Conservation (phyloP, 2,113 vertebrate species). For the Ochotona princeps region DNA sequence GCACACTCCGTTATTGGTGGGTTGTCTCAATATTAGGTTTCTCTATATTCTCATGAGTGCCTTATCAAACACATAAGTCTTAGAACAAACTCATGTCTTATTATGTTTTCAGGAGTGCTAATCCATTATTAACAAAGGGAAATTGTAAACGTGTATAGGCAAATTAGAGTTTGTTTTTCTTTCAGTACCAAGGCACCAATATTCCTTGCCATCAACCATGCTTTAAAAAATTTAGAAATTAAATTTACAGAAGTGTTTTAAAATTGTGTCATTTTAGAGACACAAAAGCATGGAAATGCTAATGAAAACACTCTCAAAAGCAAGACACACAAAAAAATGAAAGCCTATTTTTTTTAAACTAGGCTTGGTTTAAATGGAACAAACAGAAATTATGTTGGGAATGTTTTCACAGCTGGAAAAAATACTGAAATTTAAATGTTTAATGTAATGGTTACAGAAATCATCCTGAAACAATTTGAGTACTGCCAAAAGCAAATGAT, state of each 20-base stretch:
- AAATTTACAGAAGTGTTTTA: slow-evolving; percentile 29
- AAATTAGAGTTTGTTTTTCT: slow-evolving; percentile 37
- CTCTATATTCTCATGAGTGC: slow-evolving; percentile 31
- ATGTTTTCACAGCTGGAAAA: slow-evolving; percentile 75
- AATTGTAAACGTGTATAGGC: slow-evolving; percentile 11
- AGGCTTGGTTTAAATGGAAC: slow-evolving; percentile 17
- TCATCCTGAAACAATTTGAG: slow-evolving; percentile 6
- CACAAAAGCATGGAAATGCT: slow-evolving; percentile 23
- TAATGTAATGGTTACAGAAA: slow-evolving; percentile 61
- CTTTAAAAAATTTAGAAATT: background rate
- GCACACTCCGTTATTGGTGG: background rate
- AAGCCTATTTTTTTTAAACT: slow-evolving; percentile 26
- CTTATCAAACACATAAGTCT: background rate
- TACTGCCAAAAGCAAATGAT: slow-evolving; percentile 20
- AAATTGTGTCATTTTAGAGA: slow-evolving; percentile 44
- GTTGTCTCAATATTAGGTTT: background rate
- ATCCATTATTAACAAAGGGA: background rate
- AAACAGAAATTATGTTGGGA: slow-evolving; percentile 26
- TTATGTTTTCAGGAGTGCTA: background rate
- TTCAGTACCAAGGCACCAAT: slow-evolving; percentile 15
- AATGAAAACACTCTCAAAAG: slow-evolving; percentile 28
- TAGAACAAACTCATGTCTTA: background rate
- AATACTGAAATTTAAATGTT: slow-evolving; percentile 72
- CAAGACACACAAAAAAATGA: background rate
- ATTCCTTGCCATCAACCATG: slow-evolving; percentile 42